Evolutionary conservation across 2,113 vertebrate species (phyloP).

Genomic region (Hirundichthys speculiger): DNA sequence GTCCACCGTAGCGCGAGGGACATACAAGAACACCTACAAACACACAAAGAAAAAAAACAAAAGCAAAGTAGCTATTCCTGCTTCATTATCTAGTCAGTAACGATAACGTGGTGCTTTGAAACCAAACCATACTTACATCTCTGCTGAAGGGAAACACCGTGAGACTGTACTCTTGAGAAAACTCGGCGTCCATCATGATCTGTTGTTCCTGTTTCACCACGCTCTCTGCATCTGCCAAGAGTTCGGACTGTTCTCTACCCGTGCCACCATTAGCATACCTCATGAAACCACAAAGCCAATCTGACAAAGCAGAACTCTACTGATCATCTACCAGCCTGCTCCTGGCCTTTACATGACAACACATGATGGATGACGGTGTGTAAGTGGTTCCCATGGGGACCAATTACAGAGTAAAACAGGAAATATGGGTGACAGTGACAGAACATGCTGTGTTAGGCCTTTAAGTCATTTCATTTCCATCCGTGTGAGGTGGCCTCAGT

Average conservation of each 20-base stretch:
- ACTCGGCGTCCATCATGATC: conserved; percentile 45
- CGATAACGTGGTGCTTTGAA: neutral
- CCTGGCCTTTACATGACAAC: too few relatives aligned
- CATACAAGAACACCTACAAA: conserved; percentile 55
- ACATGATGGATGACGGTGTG: neutral
- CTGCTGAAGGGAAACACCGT: conserved; percentile 60
- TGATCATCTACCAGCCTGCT: neutral
- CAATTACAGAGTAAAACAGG: conserved; percentile 29
- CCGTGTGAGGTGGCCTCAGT: neutral
- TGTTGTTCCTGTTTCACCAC: conserved; percentile 41
- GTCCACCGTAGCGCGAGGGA: conserved; percentile 37
- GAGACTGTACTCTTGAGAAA: conserved; percentile 38
- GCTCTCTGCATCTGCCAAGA: conserved; percentile 57
- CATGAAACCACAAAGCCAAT: neutral
- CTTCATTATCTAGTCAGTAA: too few relatives aligned
- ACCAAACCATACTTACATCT: conserved; percentile 51
- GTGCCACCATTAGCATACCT: neutral
- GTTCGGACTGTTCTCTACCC: neutral
- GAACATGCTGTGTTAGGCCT: neutral
- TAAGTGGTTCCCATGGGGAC: conserved; percentile 26
- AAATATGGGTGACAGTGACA: conserved; percentile 3
- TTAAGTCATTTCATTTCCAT: conserved; percentile 9
- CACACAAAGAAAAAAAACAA: too few relatives aligned
- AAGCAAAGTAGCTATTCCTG: too few relatives aligned
- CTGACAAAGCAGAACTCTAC: neutral